Evolutionary conservation across 2,888 invertebrate species (phyloP), one percentile per base, ranked within the genome.

Genomic region (Bellardia bayeri): DNA sequence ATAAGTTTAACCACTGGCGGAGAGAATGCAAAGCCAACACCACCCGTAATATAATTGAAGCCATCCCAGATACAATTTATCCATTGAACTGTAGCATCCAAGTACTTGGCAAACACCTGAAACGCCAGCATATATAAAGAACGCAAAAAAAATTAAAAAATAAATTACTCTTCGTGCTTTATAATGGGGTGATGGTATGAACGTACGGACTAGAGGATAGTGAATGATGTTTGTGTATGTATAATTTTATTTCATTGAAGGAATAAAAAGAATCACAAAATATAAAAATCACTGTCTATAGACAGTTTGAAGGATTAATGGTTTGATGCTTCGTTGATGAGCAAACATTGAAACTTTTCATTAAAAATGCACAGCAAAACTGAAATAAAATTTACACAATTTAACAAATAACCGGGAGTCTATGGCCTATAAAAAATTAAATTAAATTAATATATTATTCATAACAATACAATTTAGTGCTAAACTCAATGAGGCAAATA

Each of bases 21-120:
- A 91, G 97, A 97, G 85, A 99, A 94, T 37, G 95, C 96, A 90
- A 97, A 96, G n/a, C 98, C 98, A 88, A 96, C 97, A 3, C 97
- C 97, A n/a, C 98, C 98, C 14, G 98, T 98, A 90, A 98, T 96
- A 94, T 98, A 99, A 94, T 98, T 97, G 93, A 98, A 98, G 0
- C 98, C 98, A 92, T 94, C 99, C 99, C 1, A 99, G 92, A 82
- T 96, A 96, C 54, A 93, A 89, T 82, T 92, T 90, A 54, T 91
- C 89, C 76, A 90, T 89, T 64, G 92, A 89, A 90, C 93, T 91
- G 89, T 92, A 92, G 88, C 93, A 92, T 88, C 92, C 92, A 88
- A 94, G 90, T 89, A 92, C 90, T 78, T 91, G 90, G 83, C 92
- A 92, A 89, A 94, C 88, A 49, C 92, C 91, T 45, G 92, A 90